Base-by-base conservation (phyloP, 1,140 invertebrate species). In the Bombus sylvicola region DNA sequence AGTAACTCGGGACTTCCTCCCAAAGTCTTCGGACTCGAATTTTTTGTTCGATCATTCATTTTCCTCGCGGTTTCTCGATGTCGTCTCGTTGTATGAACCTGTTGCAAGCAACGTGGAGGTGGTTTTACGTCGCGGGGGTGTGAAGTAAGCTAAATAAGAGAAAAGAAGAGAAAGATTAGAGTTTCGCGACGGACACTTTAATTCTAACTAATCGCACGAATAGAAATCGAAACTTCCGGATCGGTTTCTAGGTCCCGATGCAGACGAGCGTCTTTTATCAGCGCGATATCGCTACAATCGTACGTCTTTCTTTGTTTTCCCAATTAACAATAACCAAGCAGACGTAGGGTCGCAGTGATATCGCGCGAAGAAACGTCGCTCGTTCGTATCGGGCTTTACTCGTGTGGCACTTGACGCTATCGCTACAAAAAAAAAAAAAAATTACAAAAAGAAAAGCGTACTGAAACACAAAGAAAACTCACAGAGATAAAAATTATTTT, bases 401-500 rank as follows among this genome's bases (percentile, higher is more conserved):
- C 80, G 80, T 8, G 18, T 18, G 59, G 81, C 59, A 39, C 31
- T 47, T 34, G 10, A n/a, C 18, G 41, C 73, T 83, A 34, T 68
- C 62, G 73, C 28, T 77, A 41, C 15, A 25, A 43, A 75, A 31
- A 57, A 80, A 15, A 25, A 43, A 43, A 31, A 37, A 74, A 86
- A 41, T 25, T 68, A 74, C 28, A 31, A 47, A 5, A 34, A 83
- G 37, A 34, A 41, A 71, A 34, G 37, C 28, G 25, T 34, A 43
- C 22, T 37, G 2, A 47, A 31, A 71, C 25, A 9, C 57, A 59
- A 31, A 37, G 82, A 34, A 72, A 53, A 73, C 12, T 84, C 76
- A 79, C 39, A 79, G 53, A 85, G 83, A 85, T 85, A 85, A 69
- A 88, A 59, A 86, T 88, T 88, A 87, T 88, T 88, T 88, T 88